phyloP scores from a whole-genome alignment of 2,113 vertebrate species.

The Albula glossodonta region DNA sequence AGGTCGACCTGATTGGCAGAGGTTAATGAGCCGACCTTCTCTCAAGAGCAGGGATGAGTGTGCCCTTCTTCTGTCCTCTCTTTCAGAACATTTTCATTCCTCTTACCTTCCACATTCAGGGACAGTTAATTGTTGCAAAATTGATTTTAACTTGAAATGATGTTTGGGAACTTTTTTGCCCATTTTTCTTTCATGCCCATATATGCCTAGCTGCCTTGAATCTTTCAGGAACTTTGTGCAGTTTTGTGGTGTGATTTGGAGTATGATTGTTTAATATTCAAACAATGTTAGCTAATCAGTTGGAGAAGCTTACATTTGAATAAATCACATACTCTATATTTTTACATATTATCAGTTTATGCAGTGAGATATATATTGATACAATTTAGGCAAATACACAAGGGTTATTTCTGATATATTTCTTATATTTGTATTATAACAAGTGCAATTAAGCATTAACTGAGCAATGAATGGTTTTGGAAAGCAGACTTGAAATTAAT shows the following conservation, averaged over 20 bases:
- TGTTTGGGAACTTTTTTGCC: conserved; percentile 2
- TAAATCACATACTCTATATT: neutral
- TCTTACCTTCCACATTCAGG: conserved; percentile 22
- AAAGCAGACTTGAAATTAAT: too few species aligned
- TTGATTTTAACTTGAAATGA: neutral
- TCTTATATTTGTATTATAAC: too few species aligned
- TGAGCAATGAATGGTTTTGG: too few species aligned
- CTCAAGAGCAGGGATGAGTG: conserved; percentile 37
- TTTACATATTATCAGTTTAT: neutral
- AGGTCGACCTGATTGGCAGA: conserved; percentile 49
- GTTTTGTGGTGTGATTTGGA: too few species aligned
- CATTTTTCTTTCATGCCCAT: conserved; percentile 12
- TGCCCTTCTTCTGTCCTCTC: conserved; percentile 22
- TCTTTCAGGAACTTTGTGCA: neutral
- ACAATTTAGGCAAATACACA: neutral
- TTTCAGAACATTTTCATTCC: conserved; percentile 38
- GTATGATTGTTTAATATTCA: too few species aligned
- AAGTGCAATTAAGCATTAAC: too few species aligned
- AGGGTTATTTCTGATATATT: too few species aligned
- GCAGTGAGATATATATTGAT: neutral
- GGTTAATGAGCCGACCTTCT: conserved; percentile 55
- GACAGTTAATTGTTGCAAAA: conserved; percentile 15
- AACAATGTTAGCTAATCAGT: too few species aligned
- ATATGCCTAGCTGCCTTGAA: conserved; percentile 17
- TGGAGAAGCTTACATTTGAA: neutral